phyloP scores from a whole-genome alignment of 1,140 invertebrate genomes.

The Goniozus legneri region DNA sequence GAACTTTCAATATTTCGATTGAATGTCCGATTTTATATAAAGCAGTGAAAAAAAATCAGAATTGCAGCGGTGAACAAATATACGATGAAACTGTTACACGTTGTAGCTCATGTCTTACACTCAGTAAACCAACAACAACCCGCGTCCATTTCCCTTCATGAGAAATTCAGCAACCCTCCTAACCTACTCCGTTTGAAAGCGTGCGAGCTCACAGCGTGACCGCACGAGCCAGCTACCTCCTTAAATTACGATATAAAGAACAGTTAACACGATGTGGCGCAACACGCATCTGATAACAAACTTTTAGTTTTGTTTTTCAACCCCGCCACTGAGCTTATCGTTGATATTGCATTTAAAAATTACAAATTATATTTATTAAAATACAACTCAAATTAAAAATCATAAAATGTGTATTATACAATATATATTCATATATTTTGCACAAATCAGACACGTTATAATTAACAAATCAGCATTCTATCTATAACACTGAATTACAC shows the following conservation, averaged over 20 bases:
- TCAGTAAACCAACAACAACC: background rate
- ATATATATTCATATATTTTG: no score
- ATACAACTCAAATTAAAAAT: no score
- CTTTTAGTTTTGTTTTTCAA: no score
- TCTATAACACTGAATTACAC: no score
- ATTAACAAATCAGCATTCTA: no score
- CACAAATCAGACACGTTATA: no score
- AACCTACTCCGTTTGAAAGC: conserved; percentile 38
- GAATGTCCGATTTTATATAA: background rate
- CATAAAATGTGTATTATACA: no score
- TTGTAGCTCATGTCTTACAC: background rate
- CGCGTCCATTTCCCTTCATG: conserved; percentile 34
- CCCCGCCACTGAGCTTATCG: no score
- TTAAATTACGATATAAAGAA: conserved; percentile 48
- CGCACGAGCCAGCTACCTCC: conserved; percentile 39
- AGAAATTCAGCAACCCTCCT: conserved; percentile 42
- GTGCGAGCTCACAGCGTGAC: conserved; percentile 31
- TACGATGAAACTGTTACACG: background rate
- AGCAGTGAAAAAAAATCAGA: background rate
- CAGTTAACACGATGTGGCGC: conserved; percentile 37
- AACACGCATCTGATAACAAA: no score
- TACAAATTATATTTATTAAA: no score
- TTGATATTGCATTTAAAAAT: no score
- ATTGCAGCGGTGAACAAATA: background rate
- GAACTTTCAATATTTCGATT: background rate